A percentile compares a stretch with the other conserved stretches of the same genome.
Conservation (phyloP, 2,797 vertebrate species). For the Ispidina picta region DNA sequence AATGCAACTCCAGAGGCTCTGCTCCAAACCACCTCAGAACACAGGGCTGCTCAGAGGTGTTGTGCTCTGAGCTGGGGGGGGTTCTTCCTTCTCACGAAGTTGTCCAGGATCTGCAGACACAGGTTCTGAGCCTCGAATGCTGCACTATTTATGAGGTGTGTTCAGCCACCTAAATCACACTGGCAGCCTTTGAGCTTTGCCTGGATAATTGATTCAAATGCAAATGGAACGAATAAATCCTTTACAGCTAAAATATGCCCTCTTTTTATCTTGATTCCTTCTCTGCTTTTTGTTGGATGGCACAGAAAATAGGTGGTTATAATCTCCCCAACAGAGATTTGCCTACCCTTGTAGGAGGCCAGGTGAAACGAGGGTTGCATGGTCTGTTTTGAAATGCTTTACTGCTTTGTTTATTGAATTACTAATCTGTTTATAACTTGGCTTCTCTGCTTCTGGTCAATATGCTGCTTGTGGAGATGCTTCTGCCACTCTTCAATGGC, state of each 20-base stretch:
- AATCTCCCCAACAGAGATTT: constrained; percentile 36
- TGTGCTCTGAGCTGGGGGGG: fast-evolving
- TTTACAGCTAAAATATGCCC: constrained; percentile 22
- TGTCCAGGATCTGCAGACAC: background rate
- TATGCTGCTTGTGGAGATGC: background rate
- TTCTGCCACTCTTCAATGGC: background rate
- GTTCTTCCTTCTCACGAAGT: background rate
- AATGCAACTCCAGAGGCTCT: background rate
- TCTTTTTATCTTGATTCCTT: constrained; percentile 36
- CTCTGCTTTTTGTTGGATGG: background rate
- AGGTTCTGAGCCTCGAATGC: background rate
- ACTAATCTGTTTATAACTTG: background rate
- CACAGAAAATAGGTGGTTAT: constrained; percentile 12
- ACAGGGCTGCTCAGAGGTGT: fast-evolving
- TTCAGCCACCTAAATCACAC: constrained; percentile 37
- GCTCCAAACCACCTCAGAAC: background rate
- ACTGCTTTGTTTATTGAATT: background rate
- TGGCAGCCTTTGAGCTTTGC: constrained; percentile 9
- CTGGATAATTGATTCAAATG: constrained; percentile 59
- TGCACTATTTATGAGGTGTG: constrained; percentile 3
- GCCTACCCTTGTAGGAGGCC: background rate
- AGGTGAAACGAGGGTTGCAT: background rate
- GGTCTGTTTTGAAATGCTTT: constrained; percentile 13
- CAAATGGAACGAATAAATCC: constrained; percentile 55
- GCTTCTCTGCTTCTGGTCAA: constrained; percentile 4